These are phyloP conservation scores for Hirtodrosophila histrioides DNA, from an alignment of 2,888 invertebrate species.

Conservation along the genomic window DNA sequence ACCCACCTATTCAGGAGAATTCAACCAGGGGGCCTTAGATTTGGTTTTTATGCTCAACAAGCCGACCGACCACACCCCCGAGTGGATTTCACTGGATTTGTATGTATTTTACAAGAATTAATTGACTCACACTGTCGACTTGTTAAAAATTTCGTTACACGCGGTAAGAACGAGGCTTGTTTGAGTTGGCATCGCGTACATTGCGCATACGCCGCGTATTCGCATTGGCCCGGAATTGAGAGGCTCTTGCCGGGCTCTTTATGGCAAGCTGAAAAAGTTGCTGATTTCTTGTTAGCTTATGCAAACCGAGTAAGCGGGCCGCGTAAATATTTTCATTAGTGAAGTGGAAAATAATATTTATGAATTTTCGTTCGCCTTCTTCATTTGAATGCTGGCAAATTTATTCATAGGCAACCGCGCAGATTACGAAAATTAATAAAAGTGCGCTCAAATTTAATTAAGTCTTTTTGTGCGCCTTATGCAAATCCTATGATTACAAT, in stretches of 20 bases:
- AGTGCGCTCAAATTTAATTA: conserved; percentile 67
- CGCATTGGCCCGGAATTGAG: conserved; percentile 31
- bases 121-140: conserved; percentile 72
- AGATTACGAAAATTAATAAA: conserved; percentile 70
- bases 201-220: conserved; percentile 66
- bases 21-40: conserved; percentile 67
- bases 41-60: conserved; percentile 25
- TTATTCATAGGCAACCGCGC: conserved; percentile 58
- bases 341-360: conserved; percentile 68
- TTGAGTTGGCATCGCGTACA: conserved; percentile 43
- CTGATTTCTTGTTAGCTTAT: conserved; percentile 40
- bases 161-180: conserved; percentile 52
- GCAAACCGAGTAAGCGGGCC: conserved; percentile 44
- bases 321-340: conserved; percentile 73
- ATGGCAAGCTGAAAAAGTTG: conserved; percentile 24
- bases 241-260: conserved; percentile 24
- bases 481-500: conserved; percentile 56
- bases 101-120: conserved; percentile 67
- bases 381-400: conserved; percentile 45
- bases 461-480: conserved; percentile 47
- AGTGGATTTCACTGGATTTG: conserved; percentile 46
- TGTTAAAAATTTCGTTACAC: conserved; percentile 54
- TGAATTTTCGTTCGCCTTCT: conserved; percentile 39
- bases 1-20: conserved; percentile 31
- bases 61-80: conserved; percentile 12